Percentiles rank a stretch among this genome's conserved stretches.
These are phyloP conservation scores for Agrotis segetum DNA, from an alignment of 2,888 invertebrate genomes.

Conservation along the genomic window DNA sequence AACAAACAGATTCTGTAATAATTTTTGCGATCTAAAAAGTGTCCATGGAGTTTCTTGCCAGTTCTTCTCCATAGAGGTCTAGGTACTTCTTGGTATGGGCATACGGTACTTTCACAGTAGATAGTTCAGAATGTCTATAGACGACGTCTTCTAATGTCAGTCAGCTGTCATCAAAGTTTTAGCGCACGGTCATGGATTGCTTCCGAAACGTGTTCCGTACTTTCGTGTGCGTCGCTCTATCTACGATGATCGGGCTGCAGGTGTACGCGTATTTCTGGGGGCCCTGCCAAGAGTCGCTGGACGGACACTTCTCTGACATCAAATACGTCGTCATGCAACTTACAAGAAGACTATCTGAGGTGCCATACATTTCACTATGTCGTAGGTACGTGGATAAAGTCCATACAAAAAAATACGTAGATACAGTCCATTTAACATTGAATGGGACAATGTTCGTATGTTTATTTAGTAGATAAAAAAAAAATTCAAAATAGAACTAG, in stretches of 20 bases:
- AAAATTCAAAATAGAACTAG: no score
- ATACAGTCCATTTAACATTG: no score
- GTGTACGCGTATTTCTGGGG: slow-evolving; percentile 80
- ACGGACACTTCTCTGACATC: slow-evolving; percentile 81
- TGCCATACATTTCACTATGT: neutral
- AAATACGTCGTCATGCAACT: slow-evolving; percentile 85
- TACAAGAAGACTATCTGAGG: slow-evolving; percentile 82
- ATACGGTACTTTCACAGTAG: no score
- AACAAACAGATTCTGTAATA: no score
- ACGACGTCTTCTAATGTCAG: slow-evolving; percentile 8
- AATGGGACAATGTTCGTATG: no score
- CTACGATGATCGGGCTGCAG: slow-evolving; percentile 81
- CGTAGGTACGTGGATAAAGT: neutral
- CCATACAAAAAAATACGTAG: no score
- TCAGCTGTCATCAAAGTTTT: neutral
- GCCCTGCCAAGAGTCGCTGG: slow-evolving; percentile 72
- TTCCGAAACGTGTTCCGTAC: slow-evolving; percentile 75
- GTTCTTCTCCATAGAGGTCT: no score
- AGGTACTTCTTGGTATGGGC: no score
- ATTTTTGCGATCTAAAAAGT: no score
- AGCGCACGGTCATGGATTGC: slow-evolving; percentile 60
- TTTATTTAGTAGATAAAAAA: no score
- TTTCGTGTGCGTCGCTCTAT: slow-evolving; percentile 80
- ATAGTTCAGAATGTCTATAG: no score
- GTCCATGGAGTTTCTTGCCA: no score